Evolutionary conservation across 2,113 vertebrate species (phyloP).

Genomic region (Mormoops blainvillei): DNA sequence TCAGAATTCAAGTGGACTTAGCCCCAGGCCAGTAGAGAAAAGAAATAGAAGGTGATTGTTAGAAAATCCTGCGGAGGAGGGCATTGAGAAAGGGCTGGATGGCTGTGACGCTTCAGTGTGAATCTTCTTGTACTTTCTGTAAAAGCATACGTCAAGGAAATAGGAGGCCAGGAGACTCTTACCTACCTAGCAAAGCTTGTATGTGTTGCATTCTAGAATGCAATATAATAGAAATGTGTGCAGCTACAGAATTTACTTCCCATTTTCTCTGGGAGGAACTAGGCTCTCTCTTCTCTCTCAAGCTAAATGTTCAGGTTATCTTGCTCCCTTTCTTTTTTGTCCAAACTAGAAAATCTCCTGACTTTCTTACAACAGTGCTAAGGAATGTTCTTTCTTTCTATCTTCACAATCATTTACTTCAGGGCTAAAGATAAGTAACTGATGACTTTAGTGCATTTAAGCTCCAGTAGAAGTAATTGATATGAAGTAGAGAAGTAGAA

Average conservation of each 20-base stretch:
- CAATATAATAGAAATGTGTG: background rate
- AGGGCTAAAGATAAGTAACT: background rate
- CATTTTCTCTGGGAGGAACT: background rate
- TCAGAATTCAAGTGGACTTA: background rate
- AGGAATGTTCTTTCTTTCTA: background rate
- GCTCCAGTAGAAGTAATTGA: conserved; percentile 44
- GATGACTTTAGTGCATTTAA: background rate
- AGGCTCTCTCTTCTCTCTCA: background rate
- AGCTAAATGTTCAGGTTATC: background rate
- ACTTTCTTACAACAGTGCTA: background rate
- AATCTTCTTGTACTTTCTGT: background rate
- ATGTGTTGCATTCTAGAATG: background rate
- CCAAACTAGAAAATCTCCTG: background rate
- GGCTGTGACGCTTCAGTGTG: accelerated
- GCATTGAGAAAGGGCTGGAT: background rate
- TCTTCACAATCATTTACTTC: background rate
- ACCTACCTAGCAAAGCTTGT: background rate
- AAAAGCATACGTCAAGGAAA: background rate
- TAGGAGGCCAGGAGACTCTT: background rate
- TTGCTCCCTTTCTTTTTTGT: background rate
- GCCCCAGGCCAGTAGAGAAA: background rate
- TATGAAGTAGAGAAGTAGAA: background rate
- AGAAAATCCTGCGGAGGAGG: background rate
- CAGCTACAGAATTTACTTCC: background rate
- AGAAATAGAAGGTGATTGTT: background rate